Evolutionary conservation across 2,113 vertebrate species (phyloP), one percentile per base, ranked within the genome.

Genomic region (Crypturellus undulatus): DNA sequence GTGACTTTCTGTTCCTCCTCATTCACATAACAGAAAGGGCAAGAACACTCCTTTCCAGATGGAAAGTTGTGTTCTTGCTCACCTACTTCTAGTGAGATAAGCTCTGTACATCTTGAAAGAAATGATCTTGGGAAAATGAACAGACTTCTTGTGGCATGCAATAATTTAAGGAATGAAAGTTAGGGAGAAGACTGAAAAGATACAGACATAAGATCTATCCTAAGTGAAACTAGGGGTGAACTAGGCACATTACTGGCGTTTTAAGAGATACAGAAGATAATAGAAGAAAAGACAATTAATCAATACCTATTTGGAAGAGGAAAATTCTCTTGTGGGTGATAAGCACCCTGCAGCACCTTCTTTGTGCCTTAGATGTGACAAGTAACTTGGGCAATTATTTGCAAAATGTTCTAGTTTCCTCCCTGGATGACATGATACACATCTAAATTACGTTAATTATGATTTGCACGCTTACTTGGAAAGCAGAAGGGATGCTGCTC

Each of bases 301-400:
- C 43, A 40, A 43, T 6, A 73, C 5, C 32, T 70, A 1, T 63
- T 72, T 67, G 34, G 51, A 85, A 82, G 38, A 67, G 30, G 7
- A 85, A 76, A 67, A 38, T 80, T 18, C 15, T 89, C 16, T 73
- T 42, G 4, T 34, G 45, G 70, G 6, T 64, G 56, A 90, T 2
- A 6, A 64, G 45, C 34, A 63, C n/a, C 21, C 51, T 86, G 45
- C 13, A 32, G 16, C n/a, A 78, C 68, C 73, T 67, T 56, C 28
- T 7, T 25, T 64, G 21, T 0, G 0, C 88, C 43, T 80, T 30
- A 0, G 0, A 26, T 84, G 25, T 81, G 51, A 90, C 40, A 77
- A 42, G 25, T 36, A 83, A 83, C 73, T 64, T 54, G 24, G 40
- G 52, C 38, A 78, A n/a, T 52, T 71, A 64, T 85, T 85, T 76